Evolutionary conservation across 2,888 invertebrate species (phyloP).

Genomic region (Chymomyza procnemis): DNA sequence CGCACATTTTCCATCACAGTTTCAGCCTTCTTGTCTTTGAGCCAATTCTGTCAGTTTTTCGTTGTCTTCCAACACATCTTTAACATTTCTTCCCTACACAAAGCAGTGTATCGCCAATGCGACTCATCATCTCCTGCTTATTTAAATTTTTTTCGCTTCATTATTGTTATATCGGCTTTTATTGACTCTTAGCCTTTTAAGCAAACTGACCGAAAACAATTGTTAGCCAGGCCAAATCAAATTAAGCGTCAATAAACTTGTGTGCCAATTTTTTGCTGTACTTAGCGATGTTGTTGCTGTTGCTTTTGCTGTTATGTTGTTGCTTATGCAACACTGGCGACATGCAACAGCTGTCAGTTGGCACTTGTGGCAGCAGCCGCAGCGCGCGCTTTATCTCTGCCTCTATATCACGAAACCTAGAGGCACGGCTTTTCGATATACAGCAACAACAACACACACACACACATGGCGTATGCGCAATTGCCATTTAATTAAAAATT

Average conservation of each 20-base stretch:
- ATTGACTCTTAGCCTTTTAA: constrained; percentile 57
- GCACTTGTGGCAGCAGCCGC: constrained; percentile 52
- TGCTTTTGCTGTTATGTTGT: constrained; percentile 35
- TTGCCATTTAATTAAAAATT: constrained; percentile 70
- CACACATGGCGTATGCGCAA: constrained; percentile 67
- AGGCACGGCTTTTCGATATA: constrained; percentile 16
- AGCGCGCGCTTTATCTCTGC: constrained; percentile 50
- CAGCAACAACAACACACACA: too few relatives aligned
- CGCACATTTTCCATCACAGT: too few relatives aligned
- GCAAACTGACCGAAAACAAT: constrained; percentile 42
- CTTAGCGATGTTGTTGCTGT: constrained; percentile 34
- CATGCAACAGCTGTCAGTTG: constrained; percentile 65
- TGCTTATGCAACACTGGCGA: constrained; percentile 12
- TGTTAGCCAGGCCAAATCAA: constrained; percentile 60
- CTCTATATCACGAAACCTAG: constrained; percentile 29
- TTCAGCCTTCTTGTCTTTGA: too few relatives aligned
- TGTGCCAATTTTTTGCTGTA: constrained; percentile 44
- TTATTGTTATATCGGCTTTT: not conserved
- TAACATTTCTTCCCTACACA: too few relatives aligned
- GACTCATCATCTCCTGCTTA: constrained; percentile 18
- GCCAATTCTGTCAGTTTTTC: too few relatives aligned
- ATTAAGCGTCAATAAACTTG: constrained; percentile 59
- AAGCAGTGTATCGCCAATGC: too few relatives aligned
- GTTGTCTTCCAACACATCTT: too few relatives aligned
- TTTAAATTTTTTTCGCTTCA: not conserved